Base-by-base conservation (phyloP, 2,113 vertebrate genomes). In the Oxyruncus cristatus region DNA sequence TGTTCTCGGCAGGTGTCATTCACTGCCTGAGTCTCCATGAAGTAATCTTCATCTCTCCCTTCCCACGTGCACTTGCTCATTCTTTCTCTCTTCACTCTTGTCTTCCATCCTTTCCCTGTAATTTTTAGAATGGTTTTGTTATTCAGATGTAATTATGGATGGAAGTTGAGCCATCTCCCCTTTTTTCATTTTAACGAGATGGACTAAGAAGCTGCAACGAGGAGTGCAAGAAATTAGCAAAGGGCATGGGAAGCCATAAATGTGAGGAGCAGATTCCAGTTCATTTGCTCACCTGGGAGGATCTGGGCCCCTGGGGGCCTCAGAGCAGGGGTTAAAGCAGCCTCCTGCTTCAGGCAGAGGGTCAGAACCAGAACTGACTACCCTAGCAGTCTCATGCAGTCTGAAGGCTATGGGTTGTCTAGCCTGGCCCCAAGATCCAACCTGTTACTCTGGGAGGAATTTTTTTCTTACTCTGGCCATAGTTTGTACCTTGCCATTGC, bases 131-230 rank as follows among this genome's bases (percentile, higher is more conserved):
- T 58, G 33, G 2, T 90, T 97, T 85, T 96, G 81, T 85, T 96
- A 95, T 94, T 96, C 88, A 94, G 19, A 93, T 91, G 70, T 95
- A 86, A 93, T 97, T 96, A 78, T 32, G 58, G 83, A 50, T 91
- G 52, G 66, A 96, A 96, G 84, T 59, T 30, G 87, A 90, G 41
- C 71, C 39, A 63, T 85, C 24, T 91, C 39, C 21, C 20, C 18
- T 79, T 96, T 91, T 92, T 78, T 93, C 12, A 85, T 88, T 95
- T 83, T 92, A 87, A 96, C 89, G 70, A 87, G 92, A 28, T 50
- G 33, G 67, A 86, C 11, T 71, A 68, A 80, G 94, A 96, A 76
- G 55, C 80, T 70, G 42, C 32, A 71, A 80, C 6, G 2, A 30
- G 28, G n/a, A 92, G 17, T 62, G n/a, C 42, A 87, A 88, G 46